A percentile compares a stretch with the other conserved stretches of the same genome.
These are phyloP conservation scores for Drosophila fulvimacula DNA, from an alignment of 2,888 invertebrate species.

Conservation along the genomic window DNA sequence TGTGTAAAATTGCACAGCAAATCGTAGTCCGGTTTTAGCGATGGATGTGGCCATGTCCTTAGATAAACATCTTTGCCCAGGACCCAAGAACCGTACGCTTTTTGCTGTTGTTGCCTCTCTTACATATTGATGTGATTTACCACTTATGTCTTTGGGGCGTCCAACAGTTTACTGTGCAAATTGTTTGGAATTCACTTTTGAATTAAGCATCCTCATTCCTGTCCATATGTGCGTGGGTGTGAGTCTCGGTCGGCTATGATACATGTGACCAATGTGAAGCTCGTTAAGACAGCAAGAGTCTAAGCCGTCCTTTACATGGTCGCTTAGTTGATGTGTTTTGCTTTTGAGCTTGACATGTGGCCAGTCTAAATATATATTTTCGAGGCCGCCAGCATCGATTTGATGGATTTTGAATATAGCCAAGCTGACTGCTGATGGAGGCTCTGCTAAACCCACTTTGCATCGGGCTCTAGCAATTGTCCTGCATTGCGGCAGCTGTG, in stretches of 20 bases:
- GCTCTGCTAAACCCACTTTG: conserved; percentile 1
- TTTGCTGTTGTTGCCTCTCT: conserved; percentile 47
- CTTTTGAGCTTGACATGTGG: conserved; percentile 35
- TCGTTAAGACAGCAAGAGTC: conserved; percentile 54
- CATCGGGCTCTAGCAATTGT: conserved; percentile 17
- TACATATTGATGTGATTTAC: conserved; percentile 83
- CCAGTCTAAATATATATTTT: conserved; percentile 39
- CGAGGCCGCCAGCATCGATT: conserved; percentile 20
- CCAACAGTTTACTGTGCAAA: conserved; percentile 74
- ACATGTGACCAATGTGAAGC: conserved; percentile 50
- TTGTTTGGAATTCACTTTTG: conserved; percentile 79
- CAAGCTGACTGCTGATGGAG: neutral
- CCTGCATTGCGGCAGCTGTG: conserved; percentile 2
- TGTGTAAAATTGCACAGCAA: conserved; percentile 82
- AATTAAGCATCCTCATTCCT: conserved; percentile 53
- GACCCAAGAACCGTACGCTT: conserved; percentile 19
- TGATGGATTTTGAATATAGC: conserved; percentile 45
- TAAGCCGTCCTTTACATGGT: conserved; percentile 43
- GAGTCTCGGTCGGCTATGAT: conserved; percentile 37
- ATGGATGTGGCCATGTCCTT: conserved; percentile 51
- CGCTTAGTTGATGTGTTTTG: conserved; percentile 49
- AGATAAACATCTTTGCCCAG: conserved; percentile 76
- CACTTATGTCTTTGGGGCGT: conserved; percentile 78
- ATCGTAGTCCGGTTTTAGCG: conserved; percentile 56
- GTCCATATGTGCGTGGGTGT: conserved; percentile 4